Evolutionary conservation across 1,140 invertebrate species (phyloP).

Genomic region (Leptinotarsa defecta): DNA sequence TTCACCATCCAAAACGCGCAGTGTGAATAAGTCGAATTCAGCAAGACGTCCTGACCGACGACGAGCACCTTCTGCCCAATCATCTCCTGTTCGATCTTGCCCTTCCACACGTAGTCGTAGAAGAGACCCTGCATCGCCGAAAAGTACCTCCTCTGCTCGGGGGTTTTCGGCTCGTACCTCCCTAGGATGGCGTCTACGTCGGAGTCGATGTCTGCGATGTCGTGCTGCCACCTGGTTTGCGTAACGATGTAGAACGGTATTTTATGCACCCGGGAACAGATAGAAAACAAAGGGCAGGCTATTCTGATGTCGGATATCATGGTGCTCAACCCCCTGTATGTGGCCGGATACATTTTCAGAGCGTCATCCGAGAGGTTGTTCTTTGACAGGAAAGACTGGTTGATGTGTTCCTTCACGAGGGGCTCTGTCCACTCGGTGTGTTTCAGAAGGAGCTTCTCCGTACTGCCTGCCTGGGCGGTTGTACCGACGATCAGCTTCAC

Average conservation of each 20-base stretch:
- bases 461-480: conserved; percentile 71
- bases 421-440: conserved; percentile 67
- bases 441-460: conserved; percentile 61
- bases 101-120: conserved; percentile 78
- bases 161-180: conserved; percentile 69
- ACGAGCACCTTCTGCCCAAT: conserved; percentile 62
- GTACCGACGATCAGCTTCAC: conserved; percentile 71
- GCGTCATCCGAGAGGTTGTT: conserved; percentile 65
- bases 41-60: conserved; percentile 70
- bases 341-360: conserved; percentile 68
- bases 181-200: conserved; percentile 80
- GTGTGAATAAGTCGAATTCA: conserved; percentile 66
- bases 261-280: conserved; percentile 62
- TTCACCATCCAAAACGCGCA: conserved; percentile 78
- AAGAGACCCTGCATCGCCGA: conserved; percentile 81
- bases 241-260: conserved; percentile 77
- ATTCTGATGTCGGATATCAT: conserved; percentile 81
- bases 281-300: conserved; percentile 73
- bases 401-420: conserved; percentile 66
- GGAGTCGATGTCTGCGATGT: conserved; percentile 66
- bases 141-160: conserved; percentile 73
- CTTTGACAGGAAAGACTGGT: conserved; percentile 67
- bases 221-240: conserved; percentile 61
- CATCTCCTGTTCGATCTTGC: conserved; percentile 64
- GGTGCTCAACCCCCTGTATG: conserved; percentile 67